Conservation (phyloP, 2,888 invertebrate species). For the Homarus gammarus region DNA sequence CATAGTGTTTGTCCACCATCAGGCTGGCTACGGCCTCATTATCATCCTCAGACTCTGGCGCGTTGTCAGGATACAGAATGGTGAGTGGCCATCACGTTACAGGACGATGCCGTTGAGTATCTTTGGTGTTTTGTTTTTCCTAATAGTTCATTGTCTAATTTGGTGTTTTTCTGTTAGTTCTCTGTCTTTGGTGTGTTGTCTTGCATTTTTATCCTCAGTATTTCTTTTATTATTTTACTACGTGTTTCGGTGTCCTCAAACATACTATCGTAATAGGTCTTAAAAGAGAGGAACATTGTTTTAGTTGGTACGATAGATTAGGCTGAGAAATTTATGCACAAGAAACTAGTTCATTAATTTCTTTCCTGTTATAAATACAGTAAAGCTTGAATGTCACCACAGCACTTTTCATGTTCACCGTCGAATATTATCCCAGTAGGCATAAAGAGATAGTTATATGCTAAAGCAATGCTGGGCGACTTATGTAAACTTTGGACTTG, state of each 20-base stretch:
- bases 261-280: no score
- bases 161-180: background rate
- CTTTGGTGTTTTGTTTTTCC: background rate
- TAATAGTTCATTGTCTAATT: background rate
- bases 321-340: no score
- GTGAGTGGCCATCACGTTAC: conserved; percentile 77
- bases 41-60: conserved; percentile 80
- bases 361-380: no score
- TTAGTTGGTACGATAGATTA: no score
- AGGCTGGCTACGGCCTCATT: conserved; percentile 79
- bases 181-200: background rate
- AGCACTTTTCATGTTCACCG: no score
- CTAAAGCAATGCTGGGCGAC: no score
- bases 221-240: background rate
- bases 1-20: conserved; percentile 78
- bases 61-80: conserved; percentile 80
- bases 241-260: background rate
- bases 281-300: no score
- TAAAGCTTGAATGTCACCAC: no score
- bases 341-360: no score
- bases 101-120: background rate
- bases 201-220: background rate
- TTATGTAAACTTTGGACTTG: no score
- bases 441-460: no score
- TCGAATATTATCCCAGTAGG: no score